Evolutionary conservation across 2,797 vertebrate genomes (phyloP).

Genomic region (Micrastur ruficollis): DNA sequence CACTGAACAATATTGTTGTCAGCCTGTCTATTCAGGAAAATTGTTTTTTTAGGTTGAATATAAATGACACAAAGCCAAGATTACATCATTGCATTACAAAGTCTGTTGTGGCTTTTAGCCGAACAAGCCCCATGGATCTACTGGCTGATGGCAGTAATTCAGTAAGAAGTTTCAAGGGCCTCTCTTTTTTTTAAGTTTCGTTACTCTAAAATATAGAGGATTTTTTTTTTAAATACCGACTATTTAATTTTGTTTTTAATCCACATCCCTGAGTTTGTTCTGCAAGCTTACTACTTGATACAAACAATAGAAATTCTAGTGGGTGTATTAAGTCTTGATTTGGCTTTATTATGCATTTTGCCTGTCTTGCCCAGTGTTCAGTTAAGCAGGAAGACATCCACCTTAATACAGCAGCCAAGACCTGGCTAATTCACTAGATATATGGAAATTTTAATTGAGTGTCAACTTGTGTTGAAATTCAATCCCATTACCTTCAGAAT

Average conservation of each 20-base stretch:
- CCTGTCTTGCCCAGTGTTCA: slow-evolving; percentile 36
- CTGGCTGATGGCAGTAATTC: slow-evolving; percentile 73
- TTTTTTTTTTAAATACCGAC: slow-evolving; percentile 41
- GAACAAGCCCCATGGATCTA: slow-evolving; percentile 76
- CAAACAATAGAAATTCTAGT: slow-evolving; percentile 31
- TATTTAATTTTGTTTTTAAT: not conserved
- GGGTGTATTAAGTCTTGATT: slow-evolving; percentile 48
- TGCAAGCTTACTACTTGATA: slow-evolving; percentile 26
- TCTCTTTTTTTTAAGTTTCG: not conserved
- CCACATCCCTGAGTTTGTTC: slow-evolving; percentile 19
- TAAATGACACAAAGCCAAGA: slow-evolving; percentile 87
- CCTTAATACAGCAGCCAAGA: slow-evolving; percentile 43
- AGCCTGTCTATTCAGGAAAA: slow-evolving; percentile 84
- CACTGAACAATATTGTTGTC: slow-evolving; percentile 86
- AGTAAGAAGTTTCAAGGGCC: slow-evolving; percentile 66
- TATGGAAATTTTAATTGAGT: slow-evolving; percentile 77
- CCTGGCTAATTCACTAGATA: slow-evolving; percentile 66
- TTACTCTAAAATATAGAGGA: slow-evolving; percentile 50
- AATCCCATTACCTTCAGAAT: slow-evolving; percentile 70
- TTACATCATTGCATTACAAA: slow-evolving; percentile 88
- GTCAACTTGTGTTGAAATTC: slow-evolving; percentile 75
- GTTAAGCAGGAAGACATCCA: slow-evolving; percentile 53
- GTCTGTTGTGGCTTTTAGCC: slow-evolving; percentile 82
- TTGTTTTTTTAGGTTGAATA: slow-evolving; percentile 81
- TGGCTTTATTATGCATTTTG: slow-evolving; percentile 56